Evolutionary conservation across 2,888 invertebrate species (phyloP), one percentile per base, ranked within the genome.

Genomic region (Chrysotoxum bicinctum): DNA sequence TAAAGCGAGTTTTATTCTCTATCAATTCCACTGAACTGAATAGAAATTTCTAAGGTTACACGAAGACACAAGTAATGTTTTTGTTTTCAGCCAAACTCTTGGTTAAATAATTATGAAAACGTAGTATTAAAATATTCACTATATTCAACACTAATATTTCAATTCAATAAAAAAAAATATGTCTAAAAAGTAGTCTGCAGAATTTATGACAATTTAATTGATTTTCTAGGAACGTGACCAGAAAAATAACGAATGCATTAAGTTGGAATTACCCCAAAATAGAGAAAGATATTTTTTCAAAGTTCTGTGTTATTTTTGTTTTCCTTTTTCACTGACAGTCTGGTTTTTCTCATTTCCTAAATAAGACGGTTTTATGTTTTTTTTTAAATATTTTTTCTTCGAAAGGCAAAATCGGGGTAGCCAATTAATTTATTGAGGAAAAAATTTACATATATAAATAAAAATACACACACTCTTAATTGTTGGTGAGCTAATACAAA

Each of bases 171-270:
- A n/a, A n/a, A n/a, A n/a, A n/a, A n/a, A n/a, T n/a, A n/a, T 50
- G 48, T 48, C 1, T 48, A 14, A 26, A 52, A 30, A 52, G 69
- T 16, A 64, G 73, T 74, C 80, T 84, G 66, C 76, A 80, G 54
- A 90, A 90, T 91, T 90, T 90, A 90, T 90, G 90, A 90, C 90
- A 90, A 90, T 91, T 90, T 90, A 90, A 90, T 90, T 90, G 90
- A 90, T 91, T 90, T 90, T 91, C 90, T 90, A 88, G 88, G 90
- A 89, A 90, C 90, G 90, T 90, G 90, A 90, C 91, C 90, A 90
- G 91, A 91, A 90, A 90, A 91, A 89, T 90, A 89, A 90, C 89
- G 90, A 90, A 90, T 90, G 90, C 89, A 91, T 90, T 90, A 90
- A 88, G 88, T 88, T 88, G 64, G 87, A 87, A 88, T 84, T 72